Base-by-base conservation (phyloP, 2,113 vertebrate genomes). In the Dolichotis patagonum region DNA sequence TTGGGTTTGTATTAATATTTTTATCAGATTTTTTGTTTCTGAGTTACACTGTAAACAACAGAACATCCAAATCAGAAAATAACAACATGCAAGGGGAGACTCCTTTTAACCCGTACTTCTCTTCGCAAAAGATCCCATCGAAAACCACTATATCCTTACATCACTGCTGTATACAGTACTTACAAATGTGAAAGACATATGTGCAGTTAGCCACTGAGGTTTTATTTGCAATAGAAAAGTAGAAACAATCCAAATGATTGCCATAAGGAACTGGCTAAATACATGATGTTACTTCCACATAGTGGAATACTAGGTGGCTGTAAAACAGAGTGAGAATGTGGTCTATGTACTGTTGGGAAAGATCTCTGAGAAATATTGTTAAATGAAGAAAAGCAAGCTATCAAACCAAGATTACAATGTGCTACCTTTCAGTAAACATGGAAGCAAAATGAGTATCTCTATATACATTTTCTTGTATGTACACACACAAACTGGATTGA, bases 301-400 rank as follows among this genome's bases (percentile, higher is more conserved):
- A 24, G 26, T 49, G 16, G 60, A 87, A 13, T 65, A 81, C 13
- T 32, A 60, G 9, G 38, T 35, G 86, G 60, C 82, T 54, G 52
- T 67, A 46, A 58, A 84, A 32, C 91, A 60, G 46, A 52, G 7
- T n/a, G 75, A 65, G 20, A 24, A 60, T 32, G 52, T 90, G 67
- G 10, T 90, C 81, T 87, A 11, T 2, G 35, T 19, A 7, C 35
- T 43, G 3, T 10, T 41, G 88, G 69, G 56, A 52, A 87, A 65
- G 85, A 46, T 30, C 35, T 71, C n/a, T 60, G 78, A 80, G 84
- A 75, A n/a, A 49, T 4, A 35, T 1, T 60, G 63, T 52, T 78
- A 95, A 81, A 63, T 73, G 46, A 80, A 88, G 83, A 65, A 92
- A 85, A 93, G 62, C 63, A 73, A 90, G 54, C 62, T n/a, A 32